Evolutionary conservation across 2,888 invertebrate genomes (phyloP).

Genomic region (Papilio demoleus): DNA sequence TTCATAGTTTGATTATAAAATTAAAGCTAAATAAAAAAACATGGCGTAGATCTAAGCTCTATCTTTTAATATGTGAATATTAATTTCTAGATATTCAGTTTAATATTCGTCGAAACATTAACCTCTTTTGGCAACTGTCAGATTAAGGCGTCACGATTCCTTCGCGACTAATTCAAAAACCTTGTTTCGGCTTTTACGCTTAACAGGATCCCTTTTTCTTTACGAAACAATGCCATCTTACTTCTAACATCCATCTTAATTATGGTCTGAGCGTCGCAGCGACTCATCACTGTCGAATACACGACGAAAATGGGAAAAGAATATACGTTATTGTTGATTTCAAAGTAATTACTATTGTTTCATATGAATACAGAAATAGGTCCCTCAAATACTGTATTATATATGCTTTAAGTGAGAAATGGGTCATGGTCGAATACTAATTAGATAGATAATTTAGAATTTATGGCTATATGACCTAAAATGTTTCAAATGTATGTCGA

Average conservation of each 20-base stretch:
- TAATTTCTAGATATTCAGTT: background rate
- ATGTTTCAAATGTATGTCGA: background rate
- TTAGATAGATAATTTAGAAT: too few relatives aligned
- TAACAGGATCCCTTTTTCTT: constrained; percentile 23
- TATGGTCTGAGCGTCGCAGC: constrained; percentile 27
- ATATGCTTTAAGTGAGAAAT: too few relatives aligned
- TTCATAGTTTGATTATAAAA: too few relatives aligned
- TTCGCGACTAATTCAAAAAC: constrained; percentile 20
- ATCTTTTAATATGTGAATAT: too few relatives aligned
- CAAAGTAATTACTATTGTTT: background rate
- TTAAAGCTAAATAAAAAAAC: too few relatives aligned
- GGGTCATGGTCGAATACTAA: too few relatives aligned
- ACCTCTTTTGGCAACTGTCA: constrained; percentile 9
- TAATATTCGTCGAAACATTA: background rate
- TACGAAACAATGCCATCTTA: constrained; percentile 24
- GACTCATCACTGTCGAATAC: constrained; percentile 38
- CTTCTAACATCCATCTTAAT: constrained; percentile 39
- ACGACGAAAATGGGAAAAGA: constrained; percentile 11
- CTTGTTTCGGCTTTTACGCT: constrained; percentile 18
- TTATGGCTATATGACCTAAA: too few relatives aligned
- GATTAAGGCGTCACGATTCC: background rate
- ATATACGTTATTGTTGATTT: background rate
- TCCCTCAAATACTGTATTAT: too few relatives aligned
- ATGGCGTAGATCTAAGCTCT: too few relatives aligned
- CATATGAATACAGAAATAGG: background rate